Evolutionary conservation across 1,140 invertebrate genomes (phyloP).

Genomic region (Telenomus remus): DNA sequence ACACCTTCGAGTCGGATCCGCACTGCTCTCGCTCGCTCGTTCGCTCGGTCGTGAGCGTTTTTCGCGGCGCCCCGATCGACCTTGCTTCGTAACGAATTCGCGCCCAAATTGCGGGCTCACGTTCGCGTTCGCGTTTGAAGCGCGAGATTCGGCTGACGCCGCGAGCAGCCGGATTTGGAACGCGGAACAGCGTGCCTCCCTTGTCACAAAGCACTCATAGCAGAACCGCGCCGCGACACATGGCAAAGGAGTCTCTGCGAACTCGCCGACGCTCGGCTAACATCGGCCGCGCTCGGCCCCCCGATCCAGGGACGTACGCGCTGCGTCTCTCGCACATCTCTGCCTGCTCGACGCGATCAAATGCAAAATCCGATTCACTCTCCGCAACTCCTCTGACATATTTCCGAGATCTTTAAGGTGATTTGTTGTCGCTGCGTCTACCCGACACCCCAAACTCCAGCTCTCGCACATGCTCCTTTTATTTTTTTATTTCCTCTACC

Average conservation of each 20-base stretch:
- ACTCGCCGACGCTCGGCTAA: slow-evolving; percentile 58
- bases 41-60: slow-evolving; percentile 39
- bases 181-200: slow-evolving; percentile 68
- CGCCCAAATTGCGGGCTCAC: slow-evolving; percentile 28
- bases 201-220: slow-evolving; percentile 74
- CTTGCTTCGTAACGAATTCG: slow-evolving; percentile 39
- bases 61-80: slow-evolving; percentile 41
- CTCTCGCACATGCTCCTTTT: too few relatives aligned
- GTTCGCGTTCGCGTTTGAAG: slow-evolving; percentile 3
- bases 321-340: not conserved
- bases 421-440: slow-evolving; percentile 9
- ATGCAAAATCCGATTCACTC: slow-evolving; percentile 7
- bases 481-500: too few relatives aligned
- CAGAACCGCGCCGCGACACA: slow-evolving; percentile 69
- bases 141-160: slow-evolving; percentile 22
- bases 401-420: slow-evolving; percentile 22
- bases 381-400: slow-evolving; percentile 13
- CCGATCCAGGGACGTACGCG: slow-evolving; percentile 60
- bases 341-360: too few relatives aligned
- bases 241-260: slow-evolving; percentile 67
- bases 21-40: slow-evolving; percentile 25
- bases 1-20: slow-evolving; percentile 33
- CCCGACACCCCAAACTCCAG: not conserved
- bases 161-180: slow-evolving; percentile 58
- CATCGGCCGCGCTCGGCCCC: slow-evolving; percentile 58